Base-by-base conservation (phyloP, 2,888 invertebrate species). In the Caenorhabditis angaria region DNA sequence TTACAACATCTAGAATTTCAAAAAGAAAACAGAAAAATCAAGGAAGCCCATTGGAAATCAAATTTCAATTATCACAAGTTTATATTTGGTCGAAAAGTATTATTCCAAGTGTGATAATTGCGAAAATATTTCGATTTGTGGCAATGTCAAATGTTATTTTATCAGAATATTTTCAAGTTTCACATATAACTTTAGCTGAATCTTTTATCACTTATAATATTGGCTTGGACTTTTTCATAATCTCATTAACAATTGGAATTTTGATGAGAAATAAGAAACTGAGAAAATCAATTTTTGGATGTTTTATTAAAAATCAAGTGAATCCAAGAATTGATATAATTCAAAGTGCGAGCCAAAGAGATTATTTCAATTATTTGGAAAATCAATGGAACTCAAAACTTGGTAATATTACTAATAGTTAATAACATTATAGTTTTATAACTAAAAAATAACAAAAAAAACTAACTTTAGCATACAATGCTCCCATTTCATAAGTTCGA, bases 401-500 rank as follows among this genome's bases (percentile, higher is more conserved):
- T n/a, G n/a, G n/a, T 32, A 5, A 32, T 32, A 32, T 32, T 32
- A 32, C 32, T n/a, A n/a, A n/a, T n/a, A n/a, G n/a, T n/a, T n/a
- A n/a, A n/a, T n/a, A n/a, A n/a, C n/a, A n/a, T n/a, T n/a, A n/a
- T n/a, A n/a, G n/a, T n/a, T n/a, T n/a, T n/a, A n/a, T n/a, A n/a
- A n/a, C n/a, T n/a, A n/a, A n/a, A n/a, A n/a, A n/a, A n/a, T n/a
- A n/a, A n/a, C n/a, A n/a, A n/a, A n/a, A 12, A 25, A 35, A 18
- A 35, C 54, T 12, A 25, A 84, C 85, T 76, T 84, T 77, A 0
- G 82, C 78, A 64, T 85, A 85, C 12, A 85, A 76, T 0, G 77
- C 79, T 18, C 79, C 76, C 85, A 85, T 85, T 66, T 85, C 85
- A 62, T 76, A 75, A 18, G 81, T 76, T 35, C 81, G 71, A 50